Evolutionary conservation across 1,140 invertebrate species (phyloP), one percentile per base, ranked within the genome.

Genomic region (Antheraea mylitta): DNA sequence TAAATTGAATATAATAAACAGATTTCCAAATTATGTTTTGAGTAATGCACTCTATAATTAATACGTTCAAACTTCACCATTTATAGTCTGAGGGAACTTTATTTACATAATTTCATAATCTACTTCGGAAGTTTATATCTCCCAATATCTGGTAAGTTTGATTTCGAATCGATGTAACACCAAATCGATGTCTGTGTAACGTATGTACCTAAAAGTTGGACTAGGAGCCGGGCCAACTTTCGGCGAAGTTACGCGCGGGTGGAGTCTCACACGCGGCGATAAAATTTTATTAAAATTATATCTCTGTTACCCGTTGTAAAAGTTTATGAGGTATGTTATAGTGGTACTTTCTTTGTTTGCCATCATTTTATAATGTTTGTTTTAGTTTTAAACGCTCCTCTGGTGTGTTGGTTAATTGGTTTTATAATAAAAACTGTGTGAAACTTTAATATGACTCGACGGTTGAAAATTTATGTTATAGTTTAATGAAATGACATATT

Each of bases 101-200:
- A 53, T 53, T 53, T 53, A 53, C 45, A 53, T 53, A 53, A 53
- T 53, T 53, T 13, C 45, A 53, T 53, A 53, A 53, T 53, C 45
- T 6, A 53, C 45, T 53, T 53, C 45, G 45, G 13, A 53, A 53
- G 45, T 53, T 53, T 53, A 16, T 16, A 53, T 53, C 45, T 53
- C 0, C 0, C 11, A 53, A 53, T 48, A 48, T 48, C 45, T 48
- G 45, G 45, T 9, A 53, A 53, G 45, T 53, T 53, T 53, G 45
- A 53, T 53, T 53, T 53, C 9, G 45, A 53, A 53, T 53, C 45
- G 6, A 53, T 53, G 45, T 53, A 16, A 53, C 6, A 53, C 45
- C 16, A 13, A 53, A 13, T 16, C 45, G 13, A 53, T 13, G 45
- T 53, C 11, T 53, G 45, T 53, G 6, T 53, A 53, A 53, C 16